Percentiles rank a stretch among this genome's conserved stretches.
Conservation (phyloP, 2,797 vertebrate species). For the Apogon talboti region DNA sequence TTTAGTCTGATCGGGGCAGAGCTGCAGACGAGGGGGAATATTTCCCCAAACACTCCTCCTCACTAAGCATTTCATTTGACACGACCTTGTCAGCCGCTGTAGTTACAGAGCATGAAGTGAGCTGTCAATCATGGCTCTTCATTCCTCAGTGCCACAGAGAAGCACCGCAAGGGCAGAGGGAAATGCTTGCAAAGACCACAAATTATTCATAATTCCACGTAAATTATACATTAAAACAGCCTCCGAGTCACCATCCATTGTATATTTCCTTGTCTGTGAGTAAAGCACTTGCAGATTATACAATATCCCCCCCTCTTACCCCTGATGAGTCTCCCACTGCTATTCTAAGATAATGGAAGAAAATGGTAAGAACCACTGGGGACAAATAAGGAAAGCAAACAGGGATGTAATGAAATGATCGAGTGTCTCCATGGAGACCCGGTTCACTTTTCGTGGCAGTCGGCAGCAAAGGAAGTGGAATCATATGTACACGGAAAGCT, state of each 20-base stretch:
- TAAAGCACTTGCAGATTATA: constrained; percentile 39
- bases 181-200: constrained; percentile 29
- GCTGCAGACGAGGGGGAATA: constrained; percentile 48
- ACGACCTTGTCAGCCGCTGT: constrained; percentile 72
- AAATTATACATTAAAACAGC: constrained; percentile 60
- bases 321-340: constrained; percentile 3
- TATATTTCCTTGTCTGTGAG: constrained; percentile 38
- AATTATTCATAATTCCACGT: constrained; percentile 59
- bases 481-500: constrained; percentile 6
- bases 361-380: constrained; percentile 26
- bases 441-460: constrained; percentile 8
- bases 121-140: constrained; percentile 71
- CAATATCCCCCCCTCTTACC: background rate
- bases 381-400: constrained; percentile 46
- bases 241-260: constrained; percentile 30
- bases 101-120: constrained; percentile 71
- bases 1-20: constrained; percentile 49
- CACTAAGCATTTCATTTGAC: constrained; percentile 72
- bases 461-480: constrained; percentile 26
- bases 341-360: constrained; percentile 31
- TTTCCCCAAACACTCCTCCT: constrained; percentile 60
- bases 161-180: constrained; percentile 13
- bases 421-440: constrained; percentile 43
- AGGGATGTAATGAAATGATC: constrained; percentile 35
- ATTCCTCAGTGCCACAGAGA: constrained; percentile 17